These are phyloP conservation scores for Limonius californicus DNA, from an alignment of 1,140 invertebrate species.

Conservation along the genomic window DNA sequence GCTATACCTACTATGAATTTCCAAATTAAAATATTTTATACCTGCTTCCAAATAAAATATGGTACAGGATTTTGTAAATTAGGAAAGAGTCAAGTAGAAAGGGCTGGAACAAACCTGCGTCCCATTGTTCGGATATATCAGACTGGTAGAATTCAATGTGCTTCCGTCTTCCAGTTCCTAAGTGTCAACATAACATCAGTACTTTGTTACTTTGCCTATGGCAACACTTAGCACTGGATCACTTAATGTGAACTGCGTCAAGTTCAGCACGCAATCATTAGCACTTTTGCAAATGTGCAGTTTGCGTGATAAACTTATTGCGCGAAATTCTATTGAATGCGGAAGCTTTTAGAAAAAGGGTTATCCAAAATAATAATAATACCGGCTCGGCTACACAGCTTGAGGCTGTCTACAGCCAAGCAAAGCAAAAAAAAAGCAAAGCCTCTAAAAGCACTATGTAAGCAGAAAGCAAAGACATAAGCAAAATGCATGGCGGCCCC, in stretches of 20 bases:
- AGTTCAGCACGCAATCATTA: constrained; percentile 8
- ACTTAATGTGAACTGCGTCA: constrained; percentile 10
- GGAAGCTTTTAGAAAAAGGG: constrained; percentile 44
- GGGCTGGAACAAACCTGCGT: constrained; percentile 46
- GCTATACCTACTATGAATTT: constrained; percentile 4
- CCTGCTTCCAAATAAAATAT: neutral
- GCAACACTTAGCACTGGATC: constrained; percentile 43
- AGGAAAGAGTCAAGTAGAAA: constrained; percentile 37
- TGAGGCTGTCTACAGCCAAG: constrained; percentile 37
- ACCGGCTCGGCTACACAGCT: constrained; percentile 33
- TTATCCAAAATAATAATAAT: constrained; percentile 42
- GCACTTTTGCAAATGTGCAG: too few relatives aligned
- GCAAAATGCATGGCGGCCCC: constrained; percentile 17
- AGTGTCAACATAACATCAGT: constrained; percentile 44
- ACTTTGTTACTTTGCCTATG: constrained; percentile 26
- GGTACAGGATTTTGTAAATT: constrained; percentile 12
- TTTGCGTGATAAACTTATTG: constrained; percentile 14
- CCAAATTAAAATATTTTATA: neutral
- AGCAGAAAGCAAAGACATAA: constrained; percentile 29
- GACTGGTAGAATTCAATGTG: constrained; percentile 41
- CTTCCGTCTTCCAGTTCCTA: constrained; percentile 46
- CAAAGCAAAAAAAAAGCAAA: constrained; percentile 39
- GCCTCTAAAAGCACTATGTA: constrained; percentile 40
- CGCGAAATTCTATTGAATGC: constrained; percentile 29
- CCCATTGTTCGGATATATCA: constrained; percentile 43